Evolutionary conservation across 2,797 vertebrate genomes (phyloP).

Genomic region (Cyprinella venusta): DNA sequence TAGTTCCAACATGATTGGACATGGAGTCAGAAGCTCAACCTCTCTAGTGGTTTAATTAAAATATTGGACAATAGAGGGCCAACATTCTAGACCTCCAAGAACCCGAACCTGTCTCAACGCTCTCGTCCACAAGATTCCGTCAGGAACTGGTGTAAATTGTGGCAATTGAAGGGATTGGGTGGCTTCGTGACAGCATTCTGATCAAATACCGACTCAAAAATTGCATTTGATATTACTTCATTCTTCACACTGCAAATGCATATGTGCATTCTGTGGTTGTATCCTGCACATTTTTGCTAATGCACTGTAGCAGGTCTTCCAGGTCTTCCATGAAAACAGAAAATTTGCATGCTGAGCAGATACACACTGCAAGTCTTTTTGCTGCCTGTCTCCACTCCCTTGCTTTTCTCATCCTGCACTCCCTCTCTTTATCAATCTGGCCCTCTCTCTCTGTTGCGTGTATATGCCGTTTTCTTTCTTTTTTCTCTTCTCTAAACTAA

Average conservation of each 20-base stretch:
- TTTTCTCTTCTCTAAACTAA: constrained; percentile 77
- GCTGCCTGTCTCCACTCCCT: constrained; percentile 8
- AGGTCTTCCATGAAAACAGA: not conserved
- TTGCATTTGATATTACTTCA: not conserved
- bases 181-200: not conserved
- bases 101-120: not conserved
- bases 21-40: too few species aligned
- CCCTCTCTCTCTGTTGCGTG: constrained; percentile 8
- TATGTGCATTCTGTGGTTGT: not conserved
- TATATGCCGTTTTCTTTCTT: constrained; percentile 49
- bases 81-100: not conserved
- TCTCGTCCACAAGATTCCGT: not conserved
- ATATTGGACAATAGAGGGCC: not conserved
- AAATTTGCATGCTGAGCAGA: not conserved
- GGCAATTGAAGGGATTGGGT: not conserved
- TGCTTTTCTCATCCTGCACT: constrained; percentile 19
- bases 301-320: not conserved
- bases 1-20: not conserved
- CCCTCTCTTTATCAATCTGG: constrained; percentile 11
- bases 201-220: not conserved
- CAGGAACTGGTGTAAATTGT: not conserved
- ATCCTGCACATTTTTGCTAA: not conserved
- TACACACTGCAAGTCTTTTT: constrained; percentile 35
- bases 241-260: not conserved
- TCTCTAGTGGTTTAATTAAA: not conserved